Conservation (phyloP, 1,140 invertebrate genomes). For the Drosophila rufa region DNA sequence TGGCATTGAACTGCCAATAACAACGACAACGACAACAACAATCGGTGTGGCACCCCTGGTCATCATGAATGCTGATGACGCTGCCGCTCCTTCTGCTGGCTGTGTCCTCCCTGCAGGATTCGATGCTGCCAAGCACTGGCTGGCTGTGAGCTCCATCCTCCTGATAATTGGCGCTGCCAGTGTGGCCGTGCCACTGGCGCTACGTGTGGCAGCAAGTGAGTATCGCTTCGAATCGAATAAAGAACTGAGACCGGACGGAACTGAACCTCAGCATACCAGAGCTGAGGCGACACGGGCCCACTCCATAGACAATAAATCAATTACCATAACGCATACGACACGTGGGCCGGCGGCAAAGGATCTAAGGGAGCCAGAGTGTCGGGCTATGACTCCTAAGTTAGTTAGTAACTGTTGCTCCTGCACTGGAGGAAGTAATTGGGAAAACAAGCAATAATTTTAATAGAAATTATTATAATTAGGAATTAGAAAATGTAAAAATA, state of each 20-base stretch:
- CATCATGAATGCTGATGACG: constrained; percentile 73
- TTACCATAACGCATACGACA: constrained; percentile 81
- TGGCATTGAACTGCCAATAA: constrained; percentile 78
- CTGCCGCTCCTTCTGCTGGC: constrained; percentile 1
- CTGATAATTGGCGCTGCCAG: constrained; percentile 89
- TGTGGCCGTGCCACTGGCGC: constrained; percentile 88
- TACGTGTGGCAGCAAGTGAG: constrained; percentile 87
- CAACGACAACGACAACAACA: constrained; percentile 71
- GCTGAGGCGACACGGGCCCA: constrained; percentile 4
- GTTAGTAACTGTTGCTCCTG: constrained; percentile 53
- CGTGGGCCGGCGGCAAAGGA: constrained; percentile 22
- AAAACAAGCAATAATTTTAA: background rate
- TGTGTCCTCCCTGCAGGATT: constrained; percentile 79
- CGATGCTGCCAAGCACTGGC: constrained; percentile 88
- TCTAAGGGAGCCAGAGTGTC: background rate
- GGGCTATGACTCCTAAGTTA: constrained; percentile 47
- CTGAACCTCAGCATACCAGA: constrained; percentile 3
- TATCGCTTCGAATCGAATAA: constrained; percentile 38
- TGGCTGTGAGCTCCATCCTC: constrained; percentile 88
- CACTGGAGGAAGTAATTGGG: background rate
- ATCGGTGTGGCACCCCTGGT: constrained; percentile 49
- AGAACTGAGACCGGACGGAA: background rate
- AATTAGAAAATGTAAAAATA: too few species aligned
- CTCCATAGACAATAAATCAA: constrained; percentile 78
- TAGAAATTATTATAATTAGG: too few species aligned